Conservation (phyloP, 2,113 vertebrate species). For the Calypte anna region DNA sequence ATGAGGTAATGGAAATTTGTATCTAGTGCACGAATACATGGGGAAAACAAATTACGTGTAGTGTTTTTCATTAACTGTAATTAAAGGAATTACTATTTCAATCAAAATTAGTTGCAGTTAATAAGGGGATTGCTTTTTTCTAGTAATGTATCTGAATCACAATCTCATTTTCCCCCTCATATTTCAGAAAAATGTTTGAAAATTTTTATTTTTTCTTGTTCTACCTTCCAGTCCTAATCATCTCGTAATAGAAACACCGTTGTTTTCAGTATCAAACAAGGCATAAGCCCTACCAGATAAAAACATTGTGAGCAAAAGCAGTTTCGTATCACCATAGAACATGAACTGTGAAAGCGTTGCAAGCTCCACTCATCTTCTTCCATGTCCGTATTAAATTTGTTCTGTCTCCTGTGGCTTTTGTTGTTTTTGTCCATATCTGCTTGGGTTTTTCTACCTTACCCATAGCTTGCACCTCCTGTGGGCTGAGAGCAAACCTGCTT, state of each 20-base stretch:
- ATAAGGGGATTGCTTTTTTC: not conserved
- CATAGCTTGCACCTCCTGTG: accelerated
- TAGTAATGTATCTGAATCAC: not conserved
- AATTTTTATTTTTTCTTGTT: not conserved
- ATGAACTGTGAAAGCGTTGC: not conserved
- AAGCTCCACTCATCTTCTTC: not conserved
- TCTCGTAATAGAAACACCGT: not conserved
- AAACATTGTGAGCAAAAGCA: not conserved
- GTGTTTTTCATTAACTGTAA: conserved; percentile 11
- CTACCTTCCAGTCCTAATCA: not conserved
- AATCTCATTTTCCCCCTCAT: not conserved
- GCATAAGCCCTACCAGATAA: not conserved
- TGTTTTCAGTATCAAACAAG: not conserved
- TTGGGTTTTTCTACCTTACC: not conserved
- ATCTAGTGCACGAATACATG: not conserved
- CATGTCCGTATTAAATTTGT: not conserved
- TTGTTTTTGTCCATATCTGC: not conserved
- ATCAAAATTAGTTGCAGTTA: not conserved
- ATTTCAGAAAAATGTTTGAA: not conserved
- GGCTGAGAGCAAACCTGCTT: not conserved
- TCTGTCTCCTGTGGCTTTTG: not conserved
- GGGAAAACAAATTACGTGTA: not conserved
- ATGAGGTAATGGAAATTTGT: conserved; percentile 33
- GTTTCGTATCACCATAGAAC: not conserved
- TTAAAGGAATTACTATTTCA: conserved; percentile 7